Conservation (phyloP, 2,113 vertebrate species). For the Crocuta crocuta region DNA sequence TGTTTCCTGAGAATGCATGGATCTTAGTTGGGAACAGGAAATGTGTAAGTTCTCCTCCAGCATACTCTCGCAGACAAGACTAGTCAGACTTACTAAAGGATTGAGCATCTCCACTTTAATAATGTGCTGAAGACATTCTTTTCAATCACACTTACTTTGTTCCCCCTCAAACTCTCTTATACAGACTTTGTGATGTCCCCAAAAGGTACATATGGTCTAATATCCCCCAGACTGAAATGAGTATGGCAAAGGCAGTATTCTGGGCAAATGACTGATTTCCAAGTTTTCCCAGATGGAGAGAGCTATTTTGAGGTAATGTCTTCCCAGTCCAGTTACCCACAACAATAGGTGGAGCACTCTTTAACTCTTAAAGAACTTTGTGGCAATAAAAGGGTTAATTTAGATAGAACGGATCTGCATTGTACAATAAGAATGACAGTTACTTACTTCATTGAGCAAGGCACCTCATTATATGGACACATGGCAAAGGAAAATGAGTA, state of each 20-base stretch:
- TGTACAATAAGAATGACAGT: not conserved
- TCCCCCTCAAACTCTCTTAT: not conserved
- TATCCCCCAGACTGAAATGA: not conserved
- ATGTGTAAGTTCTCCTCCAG: not conserved
- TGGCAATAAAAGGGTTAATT: not conserved
- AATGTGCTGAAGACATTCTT: not conserved
- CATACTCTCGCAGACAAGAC: not conserved
- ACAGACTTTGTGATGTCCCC: not conserved
- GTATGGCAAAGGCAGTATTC: not conserved
- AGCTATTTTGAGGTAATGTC: not conserved
- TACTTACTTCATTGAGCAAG: not conserved
- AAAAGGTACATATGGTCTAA: not conserved
- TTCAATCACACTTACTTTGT: not conserved
- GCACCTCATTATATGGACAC: not conserved
- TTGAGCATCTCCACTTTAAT: not conserved
- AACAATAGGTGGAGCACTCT: not conserved
- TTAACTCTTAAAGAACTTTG: not conserved
- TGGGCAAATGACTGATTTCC: not conserved
- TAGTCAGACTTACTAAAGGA: not conserved
- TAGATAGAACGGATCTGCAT: not conserved
- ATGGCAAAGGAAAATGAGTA: not conserved
- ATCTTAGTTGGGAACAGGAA: not conserved
- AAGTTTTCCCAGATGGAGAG: not conserved
- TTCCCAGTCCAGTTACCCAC: not conserved
- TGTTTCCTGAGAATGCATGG: not conserved